Base-by-base conservation (phyloP, 2,888 invertebrate species). In the Spisula subtruncata region DNA sequence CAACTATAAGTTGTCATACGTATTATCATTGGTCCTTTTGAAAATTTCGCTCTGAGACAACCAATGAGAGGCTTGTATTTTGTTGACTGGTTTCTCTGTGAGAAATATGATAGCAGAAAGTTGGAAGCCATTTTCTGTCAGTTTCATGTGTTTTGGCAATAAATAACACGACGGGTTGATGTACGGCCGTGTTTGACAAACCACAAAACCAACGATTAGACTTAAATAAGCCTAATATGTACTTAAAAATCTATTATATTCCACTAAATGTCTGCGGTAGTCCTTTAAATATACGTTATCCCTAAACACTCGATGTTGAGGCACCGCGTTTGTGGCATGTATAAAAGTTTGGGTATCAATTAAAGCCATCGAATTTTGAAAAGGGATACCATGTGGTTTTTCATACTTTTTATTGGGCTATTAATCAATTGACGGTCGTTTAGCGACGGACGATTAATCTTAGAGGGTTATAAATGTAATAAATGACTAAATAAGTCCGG, bases 381-480 rank as follows among this genome's bases (percentile, higher is more conserved):
- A 25, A 25, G n/a, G 75, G n/a, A 18, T 66, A 66, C 35, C 60
- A 18, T 51, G 66, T n/a, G 51, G 84, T 75, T 66, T n/a, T 41
- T 41, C 41, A 41, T 5, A 41, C 41, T 5, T 41, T 41, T 54
- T 66, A 75, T 54, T 51, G n/a, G 66, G 83, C 66, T 29, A 80
- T 90, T 80, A 87, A 87, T 90, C 83, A 88, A 66, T 82, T 51
- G 14, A 85, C 79, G 91, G 91, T 89, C 87, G 87, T 85, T 91
- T 91, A 91, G 91, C 25, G 60, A 83, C 83, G 85, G 85, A 85
- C 89, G 89, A 91, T 91, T 91, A 89, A 87, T 71, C 66, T 54
- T 35, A 60, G 66, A 60, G 41, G 83, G 46, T 83, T 83, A 91
- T 91, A 83, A 89, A 80, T 56, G 85, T 83, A 85, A 91, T 91